phyloP scores from a whole-genome alignment of 2,113 vertebrate species.

The Pseudois nayaur region DNA sequence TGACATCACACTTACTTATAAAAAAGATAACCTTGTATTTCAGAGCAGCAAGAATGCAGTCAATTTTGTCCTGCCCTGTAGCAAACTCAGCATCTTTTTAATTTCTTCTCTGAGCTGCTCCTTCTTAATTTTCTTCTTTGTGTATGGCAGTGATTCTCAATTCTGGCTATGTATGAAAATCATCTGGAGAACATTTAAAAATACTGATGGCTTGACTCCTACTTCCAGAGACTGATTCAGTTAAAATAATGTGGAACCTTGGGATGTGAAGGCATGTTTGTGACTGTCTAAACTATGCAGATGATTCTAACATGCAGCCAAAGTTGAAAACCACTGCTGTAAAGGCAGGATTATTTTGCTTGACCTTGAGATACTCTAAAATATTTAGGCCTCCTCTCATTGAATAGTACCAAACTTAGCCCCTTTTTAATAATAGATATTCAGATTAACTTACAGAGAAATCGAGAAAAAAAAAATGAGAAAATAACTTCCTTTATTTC shows the following conservation, averaged over 20 bases:
- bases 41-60: not conserved
- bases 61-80: not conserved
- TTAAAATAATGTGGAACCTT: not conserved
- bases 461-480: not conserved
- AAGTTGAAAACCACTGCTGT: not conserved
- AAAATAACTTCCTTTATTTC: slow-evolving; percentile 9
- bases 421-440: not conserved
- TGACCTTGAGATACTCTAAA: not conserved
- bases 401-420: not conserved
- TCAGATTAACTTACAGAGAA: not conserved
- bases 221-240: not conserved
- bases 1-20: not conserved
- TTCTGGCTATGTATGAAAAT: not conserved
- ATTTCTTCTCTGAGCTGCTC: not conserved
- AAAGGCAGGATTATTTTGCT: not conserved
- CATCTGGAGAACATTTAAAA: not conserved
- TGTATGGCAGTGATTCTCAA: not conserved
- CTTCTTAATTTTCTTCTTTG: not conserved
- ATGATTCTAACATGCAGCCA: not conserved
- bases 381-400: not conserved
- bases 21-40: not conserved
- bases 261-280: fast-evolving
- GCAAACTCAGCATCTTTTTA: not conserved
- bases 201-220: not conserved
- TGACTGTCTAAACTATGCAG: not conserved